Base-by-base conservation (phyloP, 1,140 invertebrate genomes). In the Saxidomus purpurata region DNA sequence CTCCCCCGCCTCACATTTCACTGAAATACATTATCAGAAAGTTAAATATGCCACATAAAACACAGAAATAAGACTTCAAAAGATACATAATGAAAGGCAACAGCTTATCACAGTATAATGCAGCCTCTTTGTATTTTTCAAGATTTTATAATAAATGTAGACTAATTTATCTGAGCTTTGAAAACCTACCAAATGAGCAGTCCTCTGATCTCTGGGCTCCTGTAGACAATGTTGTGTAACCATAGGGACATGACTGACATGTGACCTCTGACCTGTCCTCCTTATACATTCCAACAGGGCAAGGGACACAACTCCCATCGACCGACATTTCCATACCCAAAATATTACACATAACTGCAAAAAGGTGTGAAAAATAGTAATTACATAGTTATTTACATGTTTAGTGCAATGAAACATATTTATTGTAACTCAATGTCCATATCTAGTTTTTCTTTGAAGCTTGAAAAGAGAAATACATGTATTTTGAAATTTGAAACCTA, bases 221-320 rank as follows among this genome's bases (percentile, higher is more conserved):
- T 28, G 74, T 59, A 11, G 55, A 61, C 19, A 43, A 19, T 9
- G 85, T 87, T n/a, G 74, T 87, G 74, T 87, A 61, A 59, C 85
- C 74, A 77, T 76, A 63, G 74, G 85, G 74, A 79, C 85, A 87
- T 0, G 85, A 36, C 36, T 76, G 31, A 79, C 85, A 87, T 49
- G 19, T 55, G 31, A 63, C 28, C 22, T 59, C 55, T 47, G 43
- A 52, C 15, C 49, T 77, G 17, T 61, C 38, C 19, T 36, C 47
- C 34, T 87, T 74, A 52, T 87, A 87, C 22, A 40, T 77, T 17
- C 85, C 85, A 9, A 77, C 47, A 8, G 43, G 34, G 61, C 85
- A 87, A 1, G 69, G 47, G 34, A 76, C 74, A 87, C 85, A 87
- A 76, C n/a, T 28, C n/a, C 85, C 85, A 40, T 82, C 80, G 11